Evolutionary conservation across 2,797 vertebrate species (phyloP), one percentile per base, ranked within the genome.

Genomic region (Rhodeus uyekii): DNA sequence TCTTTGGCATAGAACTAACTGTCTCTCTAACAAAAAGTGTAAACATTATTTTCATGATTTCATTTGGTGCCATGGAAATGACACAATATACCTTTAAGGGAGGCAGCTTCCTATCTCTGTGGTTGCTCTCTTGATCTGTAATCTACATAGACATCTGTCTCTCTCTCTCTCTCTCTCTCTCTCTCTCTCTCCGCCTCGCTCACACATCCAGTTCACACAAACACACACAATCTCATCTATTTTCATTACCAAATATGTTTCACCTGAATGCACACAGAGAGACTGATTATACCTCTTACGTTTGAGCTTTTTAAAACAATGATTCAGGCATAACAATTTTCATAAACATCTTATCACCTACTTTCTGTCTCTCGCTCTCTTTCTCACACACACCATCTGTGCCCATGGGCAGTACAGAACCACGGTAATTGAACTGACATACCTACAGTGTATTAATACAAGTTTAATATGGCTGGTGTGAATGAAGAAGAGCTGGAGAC

Each of bases 401-500:
- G 77, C 87, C 85, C 76, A 61, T 68, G 80, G 79, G 69, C 80
- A 72, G 69, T 83, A 76, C 79, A 71, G 65, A 78, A 68, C 46
- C 50, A n/a, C 69, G 87, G 89, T 91, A 90, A 91, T 86, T 88
- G 82, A 88, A 85, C 87, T 80, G 84, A 85, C 78, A 74, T 73
- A 90, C 86, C 87, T 88, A 76, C 80, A 73, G 84, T 86, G 81
- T 86, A 88, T 88, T 90, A 91, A 89, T 86, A 86, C 86, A 81
- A 86, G 86, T 90, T 87, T 90, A 90, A 91, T 90, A 88, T 85
- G 84, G 82, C 68, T 73, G 27, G 65, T 71, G 79, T 78, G 81
- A 78, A 80, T 48, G 78, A 77, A 79, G 72, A 82, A 65, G 76
- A 65, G 86, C 85, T 87, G 88, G 91, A 92, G 85, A 88, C 86